phyloP scores from a whole-genome alignment of 2,888 invertebrate genomes.

The Epirrita christyi region DNA sequence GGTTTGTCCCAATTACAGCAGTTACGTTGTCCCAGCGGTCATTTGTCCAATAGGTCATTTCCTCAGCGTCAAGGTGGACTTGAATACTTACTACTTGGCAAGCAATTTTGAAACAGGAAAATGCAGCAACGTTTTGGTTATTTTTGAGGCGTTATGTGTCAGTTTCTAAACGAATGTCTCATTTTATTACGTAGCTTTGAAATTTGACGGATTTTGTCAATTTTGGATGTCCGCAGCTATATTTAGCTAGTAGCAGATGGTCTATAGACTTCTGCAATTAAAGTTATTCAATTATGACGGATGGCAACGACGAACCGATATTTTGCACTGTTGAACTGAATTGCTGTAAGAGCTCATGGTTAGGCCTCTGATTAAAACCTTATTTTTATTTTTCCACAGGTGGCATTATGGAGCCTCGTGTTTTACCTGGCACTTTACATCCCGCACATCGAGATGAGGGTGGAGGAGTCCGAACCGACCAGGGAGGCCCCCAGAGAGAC shows the following conservation, averaged over 20 bases:
- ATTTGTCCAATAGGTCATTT: conserved; percentile 35
- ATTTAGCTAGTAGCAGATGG: no score
- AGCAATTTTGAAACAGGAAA: conserved; percentile 5
- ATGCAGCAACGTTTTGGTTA: not conserved
- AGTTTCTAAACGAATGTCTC: no score
- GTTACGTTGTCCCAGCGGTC: conserved; percentile 5
- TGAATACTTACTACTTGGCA: conserved; percentile 2
- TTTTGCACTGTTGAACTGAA: no score
- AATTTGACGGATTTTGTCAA: no score
- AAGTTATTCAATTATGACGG: no score
- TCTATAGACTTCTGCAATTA: no score
- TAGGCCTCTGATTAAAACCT: not conserved
- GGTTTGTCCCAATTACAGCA: conserved; percentile 6
- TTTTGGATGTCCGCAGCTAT: no score
- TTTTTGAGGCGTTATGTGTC: no score
- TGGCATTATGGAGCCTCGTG: conserved; percentile 62
- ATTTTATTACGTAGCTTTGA: no score
- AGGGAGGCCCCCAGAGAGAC: conserved; percentile 58
- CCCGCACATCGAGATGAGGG: conserved; percentile 68
- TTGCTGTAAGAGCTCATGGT: no score
- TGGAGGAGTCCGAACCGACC: conserved; percentile 67
- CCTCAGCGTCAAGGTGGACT: conserved; percentile 28
- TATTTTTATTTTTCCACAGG: conserved; percentile 50
- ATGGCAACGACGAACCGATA: no score
- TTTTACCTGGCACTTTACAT: conserved; percentile 60